Conservation (phyloP, 2,113 vertebrate species). For the human region GRCh38 chr1:60737001-60737500, state of each 20-base stretch:
- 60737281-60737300: not conserved
- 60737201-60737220: not conserved
- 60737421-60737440: not conserved
- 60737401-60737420: not conserved
- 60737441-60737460: not conserved
- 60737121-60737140: not conserved
- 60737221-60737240: not conserved
- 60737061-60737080: not conserved
- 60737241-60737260: too few species aligned
- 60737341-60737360: not conserved
- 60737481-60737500: not conserved
- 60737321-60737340: not conserved
- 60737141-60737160: too few species aligned
- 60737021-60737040: not conserved
- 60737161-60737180: not conserved
- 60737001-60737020: not conserved
- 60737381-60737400: not conserved
- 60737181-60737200: not conserved
- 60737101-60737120: not conserved
- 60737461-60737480: not conserved
- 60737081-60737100: not conserved
- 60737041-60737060: conserved; percentile 28
- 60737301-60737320: not conserved
- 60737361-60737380: not conserved
- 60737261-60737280: not conserved